phyloP scores from a whole-genome alignment of 1,140 invertebrate genomes.

The Drosophila lacteicornis region DNA sequence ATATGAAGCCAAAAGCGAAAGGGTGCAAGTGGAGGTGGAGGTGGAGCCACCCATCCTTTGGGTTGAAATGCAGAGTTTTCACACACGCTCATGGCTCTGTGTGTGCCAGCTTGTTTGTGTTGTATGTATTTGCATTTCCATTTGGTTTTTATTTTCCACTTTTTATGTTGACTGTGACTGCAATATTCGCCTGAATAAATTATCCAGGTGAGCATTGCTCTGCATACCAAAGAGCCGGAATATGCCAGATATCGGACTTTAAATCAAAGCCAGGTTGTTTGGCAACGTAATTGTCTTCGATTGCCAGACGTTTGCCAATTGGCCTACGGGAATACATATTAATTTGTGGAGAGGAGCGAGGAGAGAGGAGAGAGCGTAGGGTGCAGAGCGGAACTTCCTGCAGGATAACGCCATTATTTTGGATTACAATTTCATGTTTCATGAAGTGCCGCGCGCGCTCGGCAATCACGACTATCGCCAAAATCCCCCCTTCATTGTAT shows the following conservation, averaged over 20 bases:
- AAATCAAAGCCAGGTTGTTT: slow-evolving; percentile 44
- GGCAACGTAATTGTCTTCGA: slow-evolving; percentile 46
- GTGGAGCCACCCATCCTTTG: slow-evolving; percentile 4
- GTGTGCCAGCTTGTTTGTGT: slow-evolving; percentile 34
- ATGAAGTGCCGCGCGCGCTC: slow-evolving; percentile 62
- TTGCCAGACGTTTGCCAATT: slow-evolving; percentile 31
- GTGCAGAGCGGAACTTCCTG: slow-evolving; percentile 14
- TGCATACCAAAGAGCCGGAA: slow-evolving; percentile 54
- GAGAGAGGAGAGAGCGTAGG: background rate
- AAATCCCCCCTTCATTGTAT: slow-evolving; percentile 76
- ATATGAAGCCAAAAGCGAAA: background rate
- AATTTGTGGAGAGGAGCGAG: slow-evolving; percentile 1
- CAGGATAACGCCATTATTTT: slow-evolving; percentile 74
- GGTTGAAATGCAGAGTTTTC: slow-evolving; percentile 23
- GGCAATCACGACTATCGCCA: slow-evolving; percentile 68
- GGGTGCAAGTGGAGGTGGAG: background rate
- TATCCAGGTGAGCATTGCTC: slow-evolving; percentile 61
- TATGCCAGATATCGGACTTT: slow-evolving; percentile 33
- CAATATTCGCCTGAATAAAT: slow-evolving; percentile 75
- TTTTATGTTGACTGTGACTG: slow-evolving; percentile 47
- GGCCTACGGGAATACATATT: background rate
- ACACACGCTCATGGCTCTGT: slow-evolving; percentile 26
- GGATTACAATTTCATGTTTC: slow-evolving; percentile 59
- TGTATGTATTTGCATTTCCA: slow-evolving; percentile 72
- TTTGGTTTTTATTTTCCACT: slow-evolving; percentile 54